Evolutionary conservation across 2,797 vertebrate genomes (phyloP).

Genomic region (Allobates femoralis): DNA sequence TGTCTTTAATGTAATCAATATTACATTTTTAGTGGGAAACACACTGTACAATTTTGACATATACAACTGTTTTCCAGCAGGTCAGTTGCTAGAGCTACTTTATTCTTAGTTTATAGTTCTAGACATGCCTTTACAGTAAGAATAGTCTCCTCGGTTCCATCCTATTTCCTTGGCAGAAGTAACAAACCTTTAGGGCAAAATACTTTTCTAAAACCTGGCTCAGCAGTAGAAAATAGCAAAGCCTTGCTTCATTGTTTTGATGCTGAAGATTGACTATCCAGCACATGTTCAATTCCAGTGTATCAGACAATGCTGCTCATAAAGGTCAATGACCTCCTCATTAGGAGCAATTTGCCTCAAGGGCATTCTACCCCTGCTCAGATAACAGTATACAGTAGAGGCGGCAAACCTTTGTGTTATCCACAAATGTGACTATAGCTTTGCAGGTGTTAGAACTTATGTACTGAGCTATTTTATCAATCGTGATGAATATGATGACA

Average conservation of each 20-base stretch:
- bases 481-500: background rate
- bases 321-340: constrained; percentile 4
- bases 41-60: background rate
- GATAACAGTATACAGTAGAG: background rate
- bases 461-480: background rate
- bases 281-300: background rate
- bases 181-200: background rate
- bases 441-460: background rate
- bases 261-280: background rate
- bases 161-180: background rate
- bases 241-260: background rate
- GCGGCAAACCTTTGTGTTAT: background rate
- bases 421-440: background rate
- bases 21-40: too few relatives aligned
- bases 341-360: background rate
- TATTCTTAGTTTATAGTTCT: background rate
- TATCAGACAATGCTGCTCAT: background rate
- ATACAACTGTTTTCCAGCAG: background rate
- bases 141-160: too few relatives aligned
- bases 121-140: background rate
- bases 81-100: background rate
- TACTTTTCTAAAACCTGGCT: background rate
- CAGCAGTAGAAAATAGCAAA: background rate
- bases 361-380: background rate
- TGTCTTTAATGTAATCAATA: too few relatives aligned